Conservation (phyloP, 1,140 invertebrate genomes). For the Drosophila asahinai region DNA sequence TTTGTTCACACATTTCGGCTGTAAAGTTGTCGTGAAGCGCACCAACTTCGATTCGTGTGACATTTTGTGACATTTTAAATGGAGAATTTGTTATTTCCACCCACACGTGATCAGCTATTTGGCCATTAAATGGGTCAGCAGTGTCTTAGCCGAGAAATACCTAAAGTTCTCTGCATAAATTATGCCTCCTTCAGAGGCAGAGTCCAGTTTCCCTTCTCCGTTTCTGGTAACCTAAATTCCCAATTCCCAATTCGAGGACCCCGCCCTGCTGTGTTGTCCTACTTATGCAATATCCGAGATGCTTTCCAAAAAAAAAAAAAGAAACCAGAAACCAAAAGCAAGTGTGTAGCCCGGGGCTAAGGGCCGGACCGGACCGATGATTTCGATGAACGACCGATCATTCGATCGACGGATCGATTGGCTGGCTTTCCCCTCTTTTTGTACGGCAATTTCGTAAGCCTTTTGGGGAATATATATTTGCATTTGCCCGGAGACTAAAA, state of each 20-base stretch:
- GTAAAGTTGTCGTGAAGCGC: constrained; percentile 2
- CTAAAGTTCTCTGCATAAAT: constrained; percentile 32
- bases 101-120: constrained; percentile 19
- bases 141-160: constrained; percentile 3
- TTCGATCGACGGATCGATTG: constrained; percentile 28
- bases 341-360: constrained; percentile 34
- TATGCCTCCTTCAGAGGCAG: constrained; percentile 3
- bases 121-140: constrained; percentile 26
- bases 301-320: constrained; percentile 33
- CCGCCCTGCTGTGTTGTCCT: constrained; percentile 46
- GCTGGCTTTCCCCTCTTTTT: constrained; percentile 41
- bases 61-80: constrained; percentile 44
- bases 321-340: constrained; percentile 13
- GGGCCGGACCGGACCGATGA: constrained; percentile 30
- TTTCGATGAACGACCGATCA: constrained; percentile 31
- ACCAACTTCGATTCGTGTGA: constrained; percentile 22
- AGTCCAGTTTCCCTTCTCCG: constrained; percentile 16
- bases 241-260: constrained; percentile 22
- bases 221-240: constrained; percentile 35
- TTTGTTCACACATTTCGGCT: constrained; percentile 23
- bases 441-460: constrained; percentile 5
- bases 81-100: constrained; percentile 40
- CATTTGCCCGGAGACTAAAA: constrained; percentile 23
- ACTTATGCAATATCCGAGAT: constrained; percentile 38
- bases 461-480: constrained; percentile 39